Conservation (phyloP, 2,113 vertebrate genomes). For the Colinus virginianus region DNA sequence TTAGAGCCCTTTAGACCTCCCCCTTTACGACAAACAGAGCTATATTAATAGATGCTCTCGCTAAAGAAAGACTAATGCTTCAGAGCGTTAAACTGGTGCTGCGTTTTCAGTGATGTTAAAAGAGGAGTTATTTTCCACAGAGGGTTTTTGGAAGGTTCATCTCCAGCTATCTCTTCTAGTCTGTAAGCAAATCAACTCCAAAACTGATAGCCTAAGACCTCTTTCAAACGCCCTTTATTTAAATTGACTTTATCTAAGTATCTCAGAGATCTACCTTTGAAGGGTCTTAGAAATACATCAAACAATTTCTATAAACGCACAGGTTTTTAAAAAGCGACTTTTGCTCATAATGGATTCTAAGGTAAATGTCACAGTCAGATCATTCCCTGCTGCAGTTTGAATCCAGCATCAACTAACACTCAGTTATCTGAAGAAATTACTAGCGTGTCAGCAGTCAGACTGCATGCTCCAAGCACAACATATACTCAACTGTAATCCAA, state of each 20-base stretch:
- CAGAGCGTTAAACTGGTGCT: constrained; percentile 42
- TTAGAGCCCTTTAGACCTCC: constrained; percentile 67
- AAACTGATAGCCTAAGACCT: not conserved
- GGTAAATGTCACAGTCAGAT: not conserved
- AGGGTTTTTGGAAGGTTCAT: not conserved
- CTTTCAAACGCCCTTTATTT: not conserved
- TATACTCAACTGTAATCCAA: not conserved
- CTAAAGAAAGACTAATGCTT: constrained; percentile 68
- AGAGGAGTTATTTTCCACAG: not conserved
- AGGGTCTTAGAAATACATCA: not conserved
- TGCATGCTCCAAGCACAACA: not conserved
- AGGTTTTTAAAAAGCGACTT: fast-evolving
- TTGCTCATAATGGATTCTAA: not conserved
- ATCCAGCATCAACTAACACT: not conserved
- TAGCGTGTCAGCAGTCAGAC: not conserved
- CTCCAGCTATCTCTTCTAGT: not conserved
- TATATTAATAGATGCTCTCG: constrained; percentile 75
- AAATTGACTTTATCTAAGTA: not conserved
- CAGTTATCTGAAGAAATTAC: not conserved
- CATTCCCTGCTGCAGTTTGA: not conserved
- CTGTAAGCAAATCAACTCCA: not conserved
- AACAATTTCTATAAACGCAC: not conserved
- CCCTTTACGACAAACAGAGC: constrained; percentile 55
- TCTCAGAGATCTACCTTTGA: not conserved
- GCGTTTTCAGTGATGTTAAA: constrained; percentile 34